Conservation (phyloP, 2,888 invertebrate species). For the Drosophila cognata region DNA sequence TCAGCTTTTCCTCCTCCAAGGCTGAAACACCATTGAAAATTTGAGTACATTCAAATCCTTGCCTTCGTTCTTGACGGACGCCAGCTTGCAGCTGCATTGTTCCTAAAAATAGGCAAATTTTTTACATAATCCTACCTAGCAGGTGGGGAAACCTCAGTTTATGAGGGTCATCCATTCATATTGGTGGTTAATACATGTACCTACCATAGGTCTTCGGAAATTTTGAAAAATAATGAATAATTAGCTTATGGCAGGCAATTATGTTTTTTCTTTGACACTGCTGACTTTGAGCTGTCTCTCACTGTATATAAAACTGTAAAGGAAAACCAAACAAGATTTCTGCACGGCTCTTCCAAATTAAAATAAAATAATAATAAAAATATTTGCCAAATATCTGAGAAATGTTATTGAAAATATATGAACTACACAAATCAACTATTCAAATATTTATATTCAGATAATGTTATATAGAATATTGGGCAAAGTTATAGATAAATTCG, state of each 20-base stretch:
- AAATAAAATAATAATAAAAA: background rate
- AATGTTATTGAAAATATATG: too few species aligned
- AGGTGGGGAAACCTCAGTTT: too few species aligned
- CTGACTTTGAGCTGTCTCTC: too few species aligned
- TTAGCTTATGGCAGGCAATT: too few species aligned
- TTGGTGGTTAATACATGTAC: too few species aligned
- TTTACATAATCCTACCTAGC: too few species aligned
- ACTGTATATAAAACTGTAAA: conserved; percentile 22
- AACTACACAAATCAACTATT: background rate
- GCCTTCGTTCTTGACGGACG: conserved; percentile 38
- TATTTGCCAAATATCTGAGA: background rate
- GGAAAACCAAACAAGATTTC: background rate
- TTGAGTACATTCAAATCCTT: conserved; percentile 31
- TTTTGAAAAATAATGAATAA: too few species aligned
- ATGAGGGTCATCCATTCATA: too few species aligned
- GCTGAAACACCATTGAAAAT: conserved; percentile 56
- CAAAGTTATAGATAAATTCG: background rate
- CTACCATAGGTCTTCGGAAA: too few species aligned
- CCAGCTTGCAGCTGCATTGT: conserved; percentile 40
- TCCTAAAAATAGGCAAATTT: too few species aligned
- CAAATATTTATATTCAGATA: background rate
- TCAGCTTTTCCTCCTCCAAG: conserved; percentile 50
- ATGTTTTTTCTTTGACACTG: too few species aligned
- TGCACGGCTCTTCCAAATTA: background rate
- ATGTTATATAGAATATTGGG: background rate